Conservation (phyloP, 2,888 invertebrate species). For the Xanthostigma xanthostigma region DNA sequence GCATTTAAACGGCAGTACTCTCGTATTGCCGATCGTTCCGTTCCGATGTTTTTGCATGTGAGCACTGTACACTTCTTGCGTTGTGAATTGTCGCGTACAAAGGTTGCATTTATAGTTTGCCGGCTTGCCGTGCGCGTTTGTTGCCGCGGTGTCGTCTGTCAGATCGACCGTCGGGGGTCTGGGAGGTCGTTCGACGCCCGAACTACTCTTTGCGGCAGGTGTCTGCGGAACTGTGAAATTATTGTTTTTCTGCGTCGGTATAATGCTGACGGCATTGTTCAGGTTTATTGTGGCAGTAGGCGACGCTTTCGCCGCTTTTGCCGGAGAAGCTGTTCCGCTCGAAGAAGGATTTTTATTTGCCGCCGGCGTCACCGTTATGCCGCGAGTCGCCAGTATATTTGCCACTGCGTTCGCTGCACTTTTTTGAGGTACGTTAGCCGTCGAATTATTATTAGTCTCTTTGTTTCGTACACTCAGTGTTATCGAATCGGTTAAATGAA, state of each 20-base stretch:
- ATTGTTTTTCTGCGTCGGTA: constrained; percentile 27
- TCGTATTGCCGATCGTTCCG: constrained; percentile 9
- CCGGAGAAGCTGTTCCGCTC: constrained; percentile 10
- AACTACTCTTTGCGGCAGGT: constrained; percentile 12
- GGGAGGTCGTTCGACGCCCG: constrained; percentile 29
- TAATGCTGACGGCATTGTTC: constrained; percentile 45
- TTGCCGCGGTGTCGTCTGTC: constrained; percentile 33
- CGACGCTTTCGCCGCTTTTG: constrained; percentile 19
- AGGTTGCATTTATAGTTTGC: constrained; percentile 30
- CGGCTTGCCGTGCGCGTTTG: constrained; percentile 26
- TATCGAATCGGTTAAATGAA: constrained; percentile 58
- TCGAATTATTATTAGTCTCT: not conserved
- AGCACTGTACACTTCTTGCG: constrained; percentile 21
- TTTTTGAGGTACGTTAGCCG: constrained; percentile 32
- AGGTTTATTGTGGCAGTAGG: constrained; percentile 36
- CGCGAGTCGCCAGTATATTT: constrained; percentile 58
- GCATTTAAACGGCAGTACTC: constrained; percentile 38
- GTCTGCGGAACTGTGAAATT: not conserved
- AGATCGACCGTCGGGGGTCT: constrained; percentile 33
- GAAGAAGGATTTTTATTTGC: constrained; percentile 30
- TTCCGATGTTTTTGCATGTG: constrained; percentile 26
- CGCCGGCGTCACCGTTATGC: constrained; percentile 60
- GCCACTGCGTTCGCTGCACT: constrained; percentile 63
- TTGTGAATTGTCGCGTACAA: constrained; percentile 27
- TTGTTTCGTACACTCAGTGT: constrained; percentile 44